A percentile compares a stretch with the other conserved stretches of the same genome.
Conservation (phyloP, 2,797 vertebrate species). For the Podarcis lilfordi region DNA sequence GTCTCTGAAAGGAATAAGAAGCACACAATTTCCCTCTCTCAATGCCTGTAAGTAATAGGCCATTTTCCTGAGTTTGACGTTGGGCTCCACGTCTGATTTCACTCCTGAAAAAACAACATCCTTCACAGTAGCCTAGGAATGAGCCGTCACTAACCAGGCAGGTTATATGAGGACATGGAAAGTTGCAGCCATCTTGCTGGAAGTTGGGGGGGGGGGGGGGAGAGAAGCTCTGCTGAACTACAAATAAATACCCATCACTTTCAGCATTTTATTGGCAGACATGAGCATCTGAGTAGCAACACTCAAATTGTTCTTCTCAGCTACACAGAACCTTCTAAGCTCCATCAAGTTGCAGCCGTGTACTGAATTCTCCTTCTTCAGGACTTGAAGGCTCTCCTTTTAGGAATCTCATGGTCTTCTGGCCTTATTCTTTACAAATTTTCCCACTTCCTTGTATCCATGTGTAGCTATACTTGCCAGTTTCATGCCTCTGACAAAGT, state of each 20-base stretch:
- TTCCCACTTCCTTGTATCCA: neutral
- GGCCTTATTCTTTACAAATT: too few relatives aligned
- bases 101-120: neutral
- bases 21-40: neutral
- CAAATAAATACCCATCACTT: neutral
- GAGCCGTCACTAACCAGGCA: neutral
- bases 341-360: neutral
- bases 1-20: neutral
- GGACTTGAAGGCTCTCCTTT: neutral
- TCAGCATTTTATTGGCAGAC: neutral
- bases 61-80: neutral
- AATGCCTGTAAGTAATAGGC: neutral
- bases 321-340: neutral
- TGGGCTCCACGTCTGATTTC: constrained; percentile 2
- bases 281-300: neutral
- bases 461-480: neutral
- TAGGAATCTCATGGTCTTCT: neutral
- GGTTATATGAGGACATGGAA: neutral
- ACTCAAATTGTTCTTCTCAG: neutral
- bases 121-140: neutral
- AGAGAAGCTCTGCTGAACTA: neutral
- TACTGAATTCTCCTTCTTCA: too few relatives aligned
- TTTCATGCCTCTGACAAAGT: neutral
- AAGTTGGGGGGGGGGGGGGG: neutral
- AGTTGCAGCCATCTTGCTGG: neutral